Percentiles rank a stretch among this genome's conserved stretches.
phyloP scores from a whole-genome alignment of 1,140 invertebrate species.

The Anastrepha ludens region DNA sequence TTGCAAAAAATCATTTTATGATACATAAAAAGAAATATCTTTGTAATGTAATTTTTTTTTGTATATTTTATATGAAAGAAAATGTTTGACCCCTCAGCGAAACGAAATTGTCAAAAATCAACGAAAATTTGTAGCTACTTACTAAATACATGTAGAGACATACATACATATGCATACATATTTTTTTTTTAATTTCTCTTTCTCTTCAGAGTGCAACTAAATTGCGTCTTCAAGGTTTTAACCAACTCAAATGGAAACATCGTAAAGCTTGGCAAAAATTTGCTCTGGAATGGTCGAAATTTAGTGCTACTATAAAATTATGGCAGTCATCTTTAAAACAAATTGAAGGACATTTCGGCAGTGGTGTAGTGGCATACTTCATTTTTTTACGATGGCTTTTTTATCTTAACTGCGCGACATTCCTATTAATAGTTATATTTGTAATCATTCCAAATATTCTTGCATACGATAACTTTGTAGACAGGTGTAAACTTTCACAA shows the following conservation, averaged over 20 bases:
- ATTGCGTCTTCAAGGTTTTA: slow-evolving; percentile 84
- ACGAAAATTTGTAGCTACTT: too few species aligned
- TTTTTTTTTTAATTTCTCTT: not conserved
- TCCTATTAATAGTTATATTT: slow-evolving; percentile 80
- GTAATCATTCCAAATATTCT: slow-evolving; percentile 81
- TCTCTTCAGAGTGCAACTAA: slow-evolving; percentile 83
- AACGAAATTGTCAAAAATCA: too few species aligned
- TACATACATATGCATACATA: too few species aligned
- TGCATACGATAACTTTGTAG: not conserved
- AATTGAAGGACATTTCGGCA: slow-evolving; percentile 88
- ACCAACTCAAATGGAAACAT: slow-evolving; percentile 85
- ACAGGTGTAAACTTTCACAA: slow-evolving; percentile 65
- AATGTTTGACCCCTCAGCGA: too few species aligned
- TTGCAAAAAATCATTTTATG: too few species aligned
- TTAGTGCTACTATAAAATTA: slow-evolving; percentile 81
- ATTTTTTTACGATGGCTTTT: slow-evolving; percentile 88
- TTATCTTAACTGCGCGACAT: slow-evolving; percentile 83
- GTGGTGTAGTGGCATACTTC: slow-evolving; percentile 87
- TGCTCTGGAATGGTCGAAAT: slow-evolving; percentile 77
- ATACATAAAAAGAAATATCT: too few species aligned
- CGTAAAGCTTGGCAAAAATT: slow-evolving; percentile 82
- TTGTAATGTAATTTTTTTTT: too few species aligned
- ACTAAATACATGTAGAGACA: too few species aligned
- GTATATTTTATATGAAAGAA: too few species aligned
- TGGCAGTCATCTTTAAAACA: slow-evolving; percentile 83